Conservation (phyloP, 2,797 vertebrate genomes). For the Nannoperca australis region DNA sequence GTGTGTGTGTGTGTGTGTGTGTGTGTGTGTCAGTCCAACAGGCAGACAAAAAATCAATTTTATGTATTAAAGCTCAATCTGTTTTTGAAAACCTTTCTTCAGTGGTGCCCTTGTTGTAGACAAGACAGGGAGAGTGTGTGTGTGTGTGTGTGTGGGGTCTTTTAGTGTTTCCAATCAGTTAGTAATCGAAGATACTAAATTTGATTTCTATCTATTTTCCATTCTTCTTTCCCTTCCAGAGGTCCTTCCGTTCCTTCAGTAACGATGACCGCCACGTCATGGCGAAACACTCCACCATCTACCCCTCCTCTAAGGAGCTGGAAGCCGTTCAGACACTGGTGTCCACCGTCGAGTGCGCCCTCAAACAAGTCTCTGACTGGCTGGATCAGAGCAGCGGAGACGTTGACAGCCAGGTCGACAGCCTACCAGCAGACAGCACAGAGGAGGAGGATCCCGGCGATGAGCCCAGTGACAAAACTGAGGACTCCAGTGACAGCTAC, state of each 20-base stretch:
- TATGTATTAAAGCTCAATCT: slow-evolving; percentile 70
- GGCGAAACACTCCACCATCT: slow-evolving; percentile 99
- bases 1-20: background rate
- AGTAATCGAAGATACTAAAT: background rate
- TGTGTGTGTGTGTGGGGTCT: background rate
- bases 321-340: slow-evolving; percentile 98
- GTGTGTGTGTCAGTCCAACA: slow-evolving; percentile 5
- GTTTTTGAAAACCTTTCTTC: slow-evolving; percentile 34
- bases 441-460: slow-evolving; percentile 75
- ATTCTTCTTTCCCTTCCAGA: slow-evolving; percentile 82
- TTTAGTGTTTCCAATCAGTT: no score
- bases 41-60: slow-evolving; percentile 39
- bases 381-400: slow-evolving; percentile 89
- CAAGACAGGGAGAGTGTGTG: background rate
- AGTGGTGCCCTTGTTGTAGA: background rate
- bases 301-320: slow-evolving; percentile 96
- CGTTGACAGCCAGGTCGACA: slow-evolving; percentile 51
- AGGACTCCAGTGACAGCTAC: slow-evolving; percentile 85
- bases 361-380: slow-evolving; percentile 98
- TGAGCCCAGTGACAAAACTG: slow-evolving; percentile 48
- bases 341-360: slow-evolving; percentile 96
- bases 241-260: slow-evolving; percentile 98
- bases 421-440: slow-evolving; percentile 77
- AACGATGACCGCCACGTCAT: slow-evolving; percentile 99
- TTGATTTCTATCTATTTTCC: background rate